Conservation (phyloP, 2,797 vertebrate species). For the Fringilla coelebs region DNA sequence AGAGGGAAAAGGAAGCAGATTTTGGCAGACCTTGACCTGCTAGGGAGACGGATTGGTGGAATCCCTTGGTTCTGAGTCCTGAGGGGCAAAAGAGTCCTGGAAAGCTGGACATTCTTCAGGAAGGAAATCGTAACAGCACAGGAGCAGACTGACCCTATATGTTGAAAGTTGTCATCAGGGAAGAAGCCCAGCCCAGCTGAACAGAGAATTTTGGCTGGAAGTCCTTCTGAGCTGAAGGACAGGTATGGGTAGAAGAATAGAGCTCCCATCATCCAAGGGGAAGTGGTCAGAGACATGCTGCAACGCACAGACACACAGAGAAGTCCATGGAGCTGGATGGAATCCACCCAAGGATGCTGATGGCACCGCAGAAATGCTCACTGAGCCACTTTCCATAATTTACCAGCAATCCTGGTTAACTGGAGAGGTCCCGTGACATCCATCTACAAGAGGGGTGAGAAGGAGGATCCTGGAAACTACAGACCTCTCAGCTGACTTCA, state of each 20-base stretch:
- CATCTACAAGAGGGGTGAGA: neutral
- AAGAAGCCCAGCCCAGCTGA: neutral
- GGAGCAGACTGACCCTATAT: neutral
- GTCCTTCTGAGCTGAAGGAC: neutral
- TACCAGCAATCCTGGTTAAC: neutral
- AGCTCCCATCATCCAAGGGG: neutral
- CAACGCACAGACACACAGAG: neutral
- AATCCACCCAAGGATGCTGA: neutral
- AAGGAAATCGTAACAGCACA: neutral
- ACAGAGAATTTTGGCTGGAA: neutral
- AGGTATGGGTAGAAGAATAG: neutral
- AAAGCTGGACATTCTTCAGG: neutral
- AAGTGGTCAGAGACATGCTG: neutral
- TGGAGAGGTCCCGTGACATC: no score
- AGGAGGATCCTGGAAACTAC: neutral
- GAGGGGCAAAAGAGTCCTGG: neutral
- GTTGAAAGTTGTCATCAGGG: neutral
- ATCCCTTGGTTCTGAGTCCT: neutral
- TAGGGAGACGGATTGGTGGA: neutral
- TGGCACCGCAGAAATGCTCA: neutral
- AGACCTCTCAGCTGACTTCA: neutral
- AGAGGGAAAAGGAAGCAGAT: fast-evolving
- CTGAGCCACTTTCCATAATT: neutral
- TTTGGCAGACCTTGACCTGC: neutral
- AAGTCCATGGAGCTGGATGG: neutral